These are phyloP conservation scores for Drosophila pseudoobscura DNA, from an alignment of 1,140 invertebrate genomes.

Conservation along the genomic window DNA sequence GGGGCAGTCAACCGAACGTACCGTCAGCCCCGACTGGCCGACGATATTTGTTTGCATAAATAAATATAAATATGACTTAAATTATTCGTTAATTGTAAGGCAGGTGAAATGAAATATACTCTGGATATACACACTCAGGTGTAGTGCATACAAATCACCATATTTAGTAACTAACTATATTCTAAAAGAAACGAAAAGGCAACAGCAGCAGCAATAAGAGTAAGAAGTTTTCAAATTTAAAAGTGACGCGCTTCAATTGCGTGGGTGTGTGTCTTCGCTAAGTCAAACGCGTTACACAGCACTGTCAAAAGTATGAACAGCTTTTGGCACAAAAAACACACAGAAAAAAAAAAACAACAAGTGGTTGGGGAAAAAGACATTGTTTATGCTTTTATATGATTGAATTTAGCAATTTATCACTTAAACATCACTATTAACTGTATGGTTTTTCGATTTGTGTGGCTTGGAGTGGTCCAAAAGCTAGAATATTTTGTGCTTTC, in stretches of 20 bases:
- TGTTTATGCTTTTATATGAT: conserved; percentile 1
- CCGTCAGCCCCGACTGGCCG: conserved; percentile 9
- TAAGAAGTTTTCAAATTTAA: conserved; percentile 4
- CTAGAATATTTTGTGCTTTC: conserved; percentile 3
- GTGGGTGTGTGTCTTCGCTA: conserved; percentile 48
- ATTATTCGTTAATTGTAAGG: conserved; percentile 60
- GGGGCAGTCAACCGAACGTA: conserved; percentile 47
- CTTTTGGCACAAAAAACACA: conserved; percentile 18
- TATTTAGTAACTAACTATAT: conserved; percentile 57
- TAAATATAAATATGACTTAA: conserved; percentile 72
- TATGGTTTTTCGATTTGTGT: background rate
- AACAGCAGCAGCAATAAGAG: conserved; percentile 18
- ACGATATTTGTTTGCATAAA: conserved; percentile 51
- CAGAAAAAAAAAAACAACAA: conserved; percentile 8
- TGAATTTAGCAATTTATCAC: background rate
- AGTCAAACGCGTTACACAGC: conserved; percentile 14
- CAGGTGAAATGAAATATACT: conserved; percentile 56
- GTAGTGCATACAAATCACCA: conserved; percentile 52
- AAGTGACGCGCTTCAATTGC: conserved; percentile 11
- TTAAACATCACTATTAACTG: too few species aligned
- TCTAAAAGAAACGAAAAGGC: conserved; percentile 39
- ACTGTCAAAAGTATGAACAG: conserved; percentile 8
- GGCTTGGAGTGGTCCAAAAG: background rate
- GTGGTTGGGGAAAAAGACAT: conserved; percentile 5
- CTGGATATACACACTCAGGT: conserved; percentile 25